Percentiles rank a stretch among this genome's conserved stretches.
Evolutionary conservation across 2,113 vertebrate species (phyloP).

Genomic region (Rhinoptilus africanus): DNA sequence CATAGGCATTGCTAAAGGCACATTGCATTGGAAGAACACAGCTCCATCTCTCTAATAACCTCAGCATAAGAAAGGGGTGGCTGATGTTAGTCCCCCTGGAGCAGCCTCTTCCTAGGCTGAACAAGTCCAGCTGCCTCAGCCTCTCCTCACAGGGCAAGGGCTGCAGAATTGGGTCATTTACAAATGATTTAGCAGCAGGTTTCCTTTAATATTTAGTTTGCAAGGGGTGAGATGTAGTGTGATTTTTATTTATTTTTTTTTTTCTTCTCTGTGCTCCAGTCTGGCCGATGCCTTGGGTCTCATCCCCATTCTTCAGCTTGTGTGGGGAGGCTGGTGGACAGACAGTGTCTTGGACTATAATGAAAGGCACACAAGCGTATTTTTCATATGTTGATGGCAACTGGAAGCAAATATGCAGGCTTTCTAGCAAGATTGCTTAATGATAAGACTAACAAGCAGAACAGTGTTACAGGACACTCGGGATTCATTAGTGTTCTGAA

Average conservation of each 20-base stretch:
- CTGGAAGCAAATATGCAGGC: neutral
- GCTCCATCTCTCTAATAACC: neutral
- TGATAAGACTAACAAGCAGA: neutral
- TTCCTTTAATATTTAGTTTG: neutral
- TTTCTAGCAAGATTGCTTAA: neutral
- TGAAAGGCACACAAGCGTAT: neutral
- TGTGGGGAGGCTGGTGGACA: neutral
- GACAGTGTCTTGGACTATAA: neutral
- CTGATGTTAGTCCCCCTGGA: rapidly evolving
- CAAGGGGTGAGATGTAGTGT: neutral
- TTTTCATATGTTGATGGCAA: neutral
- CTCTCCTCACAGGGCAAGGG: neutral
- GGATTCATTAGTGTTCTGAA: neutral
- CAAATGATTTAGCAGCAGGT: neutral
- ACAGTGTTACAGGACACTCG: neutral
- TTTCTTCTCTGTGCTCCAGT: rapidly evolving
- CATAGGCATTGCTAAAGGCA: neutral
- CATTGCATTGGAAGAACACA: neutral
- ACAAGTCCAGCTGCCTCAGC: neutral
- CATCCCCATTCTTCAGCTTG: neutral
- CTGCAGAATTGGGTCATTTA: neutral
- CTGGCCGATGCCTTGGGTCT: rapidly evolving
- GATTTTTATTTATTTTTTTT: neutral
- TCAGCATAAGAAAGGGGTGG: rapidly evolving
- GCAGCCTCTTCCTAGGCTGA: neutral